phyloP scores from a whole-genome alignment of 2,113 vertebrate genomes.

The Sceloporus undulatus region DNA sequence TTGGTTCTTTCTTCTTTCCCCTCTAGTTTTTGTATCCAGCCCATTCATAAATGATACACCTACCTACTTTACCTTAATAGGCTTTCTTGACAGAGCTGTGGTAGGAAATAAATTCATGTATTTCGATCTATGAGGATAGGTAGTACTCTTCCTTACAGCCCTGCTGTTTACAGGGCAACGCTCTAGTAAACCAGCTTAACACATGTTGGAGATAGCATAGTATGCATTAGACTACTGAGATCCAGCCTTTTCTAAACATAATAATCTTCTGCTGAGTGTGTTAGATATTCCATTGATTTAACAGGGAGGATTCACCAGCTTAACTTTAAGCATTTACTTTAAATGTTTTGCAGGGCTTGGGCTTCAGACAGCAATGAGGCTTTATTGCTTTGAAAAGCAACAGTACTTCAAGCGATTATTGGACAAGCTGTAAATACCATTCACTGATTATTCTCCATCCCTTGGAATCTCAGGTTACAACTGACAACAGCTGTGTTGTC shows the following conservation, averaged over 20 bases:
- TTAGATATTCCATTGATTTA: constrained; percentile 23
- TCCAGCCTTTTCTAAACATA: neutral
- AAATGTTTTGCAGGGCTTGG: constrained; percentile 19
- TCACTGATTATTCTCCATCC: constrained; percentile 57
- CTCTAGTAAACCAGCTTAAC: neutral
- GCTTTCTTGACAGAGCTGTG: neutral
- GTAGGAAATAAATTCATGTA: neutral
- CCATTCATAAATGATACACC: neutral
- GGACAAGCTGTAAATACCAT: constrained; percentile 27
- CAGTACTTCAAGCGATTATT: constrained; percentile 57
- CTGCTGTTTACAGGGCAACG: neutral
- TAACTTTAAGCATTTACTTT: constrained; percentile 16
- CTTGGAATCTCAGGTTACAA: constrained; percentile 53
- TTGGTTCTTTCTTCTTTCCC: neutral
- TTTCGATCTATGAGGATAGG: neutral
- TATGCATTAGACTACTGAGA: neutral
- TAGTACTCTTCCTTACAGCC: no score
- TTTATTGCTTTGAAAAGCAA: constrained; percentile 56
- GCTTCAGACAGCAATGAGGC: constrained; percentile 24
- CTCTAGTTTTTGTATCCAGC: neutral
- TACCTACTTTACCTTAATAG: neutral
- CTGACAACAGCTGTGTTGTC: constrained; percentile 52
- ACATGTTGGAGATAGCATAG: neutral
- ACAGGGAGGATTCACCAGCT: constrained; percentile 4
- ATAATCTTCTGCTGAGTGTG: neutral